A percentile compares a stretch with the other conserved stretches of the same genome.
phyloP scores from a whole-genome alignment of 2,888 invertebrate species.

The Platypus cylindrus region DNA sequence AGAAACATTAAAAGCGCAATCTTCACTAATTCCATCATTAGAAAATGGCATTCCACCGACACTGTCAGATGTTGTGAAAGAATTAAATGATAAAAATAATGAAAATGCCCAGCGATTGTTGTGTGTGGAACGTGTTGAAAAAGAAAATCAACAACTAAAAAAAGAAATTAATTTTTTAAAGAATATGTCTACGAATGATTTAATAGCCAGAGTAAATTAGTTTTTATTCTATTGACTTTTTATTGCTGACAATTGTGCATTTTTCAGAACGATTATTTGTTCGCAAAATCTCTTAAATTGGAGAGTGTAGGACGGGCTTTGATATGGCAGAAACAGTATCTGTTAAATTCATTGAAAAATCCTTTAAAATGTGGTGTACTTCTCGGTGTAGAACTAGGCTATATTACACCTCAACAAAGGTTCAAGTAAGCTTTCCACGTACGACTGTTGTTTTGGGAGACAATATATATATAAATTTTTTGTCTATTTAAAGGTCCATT shows the following conservation, averaged over 20 bases:
- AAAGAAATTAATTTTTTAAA: constrained; percentile 31
- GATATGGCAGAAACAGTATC: constrained; percentile 81
- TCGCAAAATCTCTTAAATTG: constrained; percentile 59
- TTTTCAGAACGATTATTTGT: constrained; percentile 44
- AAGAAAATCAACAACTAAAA: constrained; percentile 38
- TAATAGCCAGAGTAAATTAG: constrained; percentile 25
- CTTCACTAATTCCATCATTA: constrained; percentile 3
- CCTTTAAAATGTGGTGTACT: too few species aligned
- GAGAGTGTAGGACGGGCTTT: constrained; percentile 81
- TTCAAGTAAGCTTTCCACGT: too few species aligned
- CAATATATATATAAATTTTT: neutral
- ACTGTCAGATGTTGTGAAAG: constrained; percentile 26
- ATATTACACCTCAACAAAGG: too few species aligned
- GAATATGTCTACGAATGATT: constrained; percentile 25
- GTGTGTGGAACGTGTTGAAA: constrained; percentile 29
- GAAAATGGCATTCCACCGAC: constrained; percentile 13
- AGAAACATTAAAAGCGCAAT: constrained; percentile 29
- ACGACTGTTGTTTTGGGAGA: too few species aligned
- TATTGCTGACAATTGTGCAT: neutral
- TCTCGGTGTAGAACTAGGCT: neutral
- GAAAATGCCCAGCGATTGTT: constrained; percentile 42
- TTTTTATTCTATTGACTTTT: neutral
- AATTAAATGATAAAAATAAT: constrained; percentile 39
- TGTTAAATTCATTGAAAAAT: constrained; percentile 52
- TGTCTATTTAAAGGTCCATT: constrained; percentile 34